These are phyloP conservation scores for Chaetura pelagica DNA, from an alignment of 2,113 vertebrate species.

Conservation along the genomic window DNA sequence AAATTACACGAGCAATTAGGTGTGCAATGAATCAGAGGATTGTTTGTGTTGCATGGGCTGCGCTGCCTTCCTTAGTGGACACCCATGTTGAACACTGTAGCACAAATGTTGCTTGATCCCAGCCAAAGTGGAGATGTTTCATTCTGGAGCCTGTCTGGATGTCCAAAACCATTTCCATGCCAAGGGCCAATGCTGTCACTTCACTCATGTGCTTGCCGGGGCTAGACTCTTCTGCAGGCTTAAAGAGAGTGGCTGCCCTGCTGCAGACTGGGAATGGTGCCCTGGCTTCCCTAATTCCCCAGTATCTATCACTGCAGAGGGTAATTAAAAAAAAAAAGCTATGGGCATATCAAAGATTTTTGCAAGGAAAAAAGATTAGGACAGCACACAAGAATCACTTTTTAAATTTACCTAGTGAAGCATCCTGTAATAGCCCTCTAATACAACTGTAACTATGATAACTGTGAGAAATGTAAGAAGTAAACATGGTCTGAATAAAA, in stretches of 20 bases:
- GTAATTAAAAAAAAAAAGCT: not conserved
- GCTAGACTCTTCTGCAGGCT: not conserved
- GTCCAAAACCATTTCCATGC: not conserved
- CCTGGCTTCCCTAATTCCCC: not conserved
- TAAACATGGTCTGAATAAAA: not conserved
- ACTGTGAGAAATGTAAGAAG: not conserved
- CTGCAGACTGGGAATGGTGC: not conserved
- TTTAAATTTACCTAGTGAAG: not conserved
- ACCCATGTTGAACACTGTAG: accelerated
- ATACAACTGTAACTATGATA: not conserved
- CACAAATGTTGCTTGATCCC: not conserved
- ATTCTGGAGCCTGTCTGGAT: not conserved
- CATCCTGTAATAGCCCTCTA: not conserved
- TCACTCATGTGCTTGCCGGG: accelerated
- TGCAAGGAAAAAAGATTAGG: not conserved
- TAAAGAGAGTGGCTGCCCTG: not conserved
- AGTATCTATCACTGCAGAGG: not conserved
- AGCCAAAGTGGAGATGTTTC: not conserved
- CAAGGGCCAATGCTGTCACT: not conserved
- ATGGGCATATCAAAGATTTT: not conserved
- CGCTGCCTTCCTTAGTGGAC: not conserved
- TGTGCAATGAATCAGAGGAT: not conserved
- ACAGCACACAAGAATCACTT: not conserved
- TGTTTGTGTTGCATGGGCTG: not conserved
- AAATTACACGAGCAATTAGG: not conserved